Base-by-base conservation (phyloP, 2,888 invertebrate genomes). In the Entomobrya proxima region DNA sequence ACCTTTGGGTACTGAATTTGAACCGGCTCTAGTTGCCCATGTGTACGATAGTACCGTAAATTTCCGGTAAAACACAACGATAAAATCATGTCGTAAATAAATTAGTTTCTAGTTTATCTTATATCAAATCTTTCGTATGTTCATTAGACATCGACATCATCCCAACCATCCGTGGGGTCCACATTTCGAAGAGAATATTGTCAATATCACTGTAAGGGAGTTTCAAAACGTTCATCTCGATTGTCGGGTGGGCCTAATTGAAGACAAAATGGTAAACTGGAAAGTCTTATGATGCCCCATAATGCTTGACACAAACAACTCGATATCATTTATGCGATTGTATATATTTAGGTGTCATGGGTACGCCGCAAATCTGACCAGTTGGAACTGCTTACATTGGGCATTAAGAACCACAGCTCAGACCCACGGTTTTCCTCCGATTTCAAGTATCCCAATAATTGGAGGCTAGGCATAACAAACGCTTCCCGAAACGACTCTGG, bases 171-270 rank as follows among this genome's bases (percentile, higher is more conserved):
- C 94, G 90, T 95, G 95, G 92, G 95, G 95, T 40, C 95, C 95
- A 37, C 95, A 95, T 89, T 95, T 95, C 90, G 95, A 95, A 90
- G 90, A 90, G 40, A 94, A 94, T 90, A 92, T 94, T 21, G 94
- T 94, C 64, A 95, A 95, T 91, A 94, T 95, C 80, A 95, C 95
- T 0, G 95, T 95, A 30, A 95, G 95, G 91, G 93, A 95, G 80
- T 95, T 95, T 1, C 95, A 94, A 88, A 95, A 94, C 86, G 95
- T 95, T 61, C 94, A 94, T 91, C 92, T 96, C 89, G 95, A 96
- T 92, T 96, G 96, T 69, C 88, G 88, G 7, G 89, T 90, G 30
- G 89, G 88, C 55, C 88, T 90, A 67, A 89, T 90, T 55, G 90
- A 90, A 74, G 90, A 90, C 78, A 90, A 90, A 77, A n/a, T 90